Percentiles rank a stretch among this genome's conserved stretches.
Conservation (phyloP, 2,113 vertebrate genomes). For the Tapirus terrestris region DNA sequence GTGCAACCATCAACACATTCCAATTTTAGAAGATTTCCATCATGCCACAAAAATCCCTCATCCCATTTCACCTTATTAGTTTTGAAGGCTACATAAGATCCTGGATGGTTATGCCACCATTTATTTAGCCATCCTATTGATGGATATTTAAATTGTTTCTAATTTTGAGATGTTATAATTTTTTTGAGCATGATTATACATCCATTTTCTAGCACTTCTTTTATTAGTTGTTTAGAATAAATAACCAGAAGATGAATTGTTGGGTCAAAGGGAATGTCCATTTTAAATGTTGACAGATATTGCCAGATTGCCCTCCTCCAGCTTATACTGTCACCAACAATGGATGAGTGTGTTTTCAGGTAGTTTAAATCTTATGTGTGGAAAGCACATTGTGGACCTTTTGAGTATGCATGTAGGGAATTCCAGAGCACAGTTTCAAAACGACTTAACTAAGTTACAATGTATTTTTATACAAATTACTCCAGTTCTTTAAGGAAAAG, state of each 20-base stretch:
- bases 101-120: neutral
- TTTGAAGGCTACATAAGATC: neutral
- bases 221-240: neutral
- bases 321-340: neutral
- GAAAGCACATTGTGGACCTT: neutral
- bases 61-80: neutral
- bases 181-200: neutral
- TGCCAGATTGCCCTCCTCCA: neutral
- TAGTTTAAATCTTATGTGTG: neutral
- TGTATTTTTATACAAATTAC: neutral
- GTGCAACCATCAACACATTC: neutral
- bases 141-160: conserved; percentile 24
- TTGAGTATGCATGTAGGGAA: neutral
- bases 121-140: neutral
- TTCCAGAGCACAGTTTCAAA: conserved; percentile 35
- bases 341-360: neutral
- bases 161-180: neutral
- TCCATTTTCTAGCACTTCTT: neutral
- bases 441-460: neutral
- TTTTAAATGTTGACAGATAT: conserved; percentile 36
- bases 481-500: neutral
- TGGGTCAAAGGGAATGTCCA: neutral
- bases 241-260: neutral
- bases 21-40: conserved; percentile 24
- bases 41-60: neutral